Evolutionary conservation across 30 jellyfish, hydroid and myxozoan genomes (phyloP).

Genomic region (Clytia hemisphaerica): DNA sequence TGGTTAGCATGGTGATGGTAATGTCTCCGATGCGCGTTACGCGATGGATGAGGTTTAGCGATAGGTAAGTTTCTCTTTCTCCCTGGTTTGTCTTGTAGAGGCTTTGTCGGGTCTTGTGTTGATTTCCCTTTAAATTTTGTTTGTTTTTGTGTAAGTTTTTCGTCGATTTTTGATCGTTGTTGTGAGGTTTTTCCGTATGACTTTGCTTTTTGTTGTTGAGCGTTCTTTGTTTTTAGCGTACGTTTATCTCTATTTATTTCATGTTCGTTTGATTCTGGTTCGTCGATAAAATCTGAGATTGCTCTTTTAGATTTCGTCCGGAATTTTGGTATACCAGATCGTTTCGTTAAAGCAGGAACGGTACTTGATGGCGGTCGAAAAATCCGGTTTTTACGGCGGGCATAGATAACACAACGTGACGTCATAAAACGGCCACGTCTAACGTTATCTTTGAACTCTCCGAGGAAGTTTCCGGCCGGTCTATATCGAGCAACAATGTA

Average conservation of each 20-base stretch:
- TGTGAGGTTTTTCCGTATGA: background rate
- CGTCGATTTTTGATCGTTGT: background rate
- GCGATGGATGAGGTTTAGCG: no score
- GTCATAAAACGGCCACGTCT: constrained; percentile 63
- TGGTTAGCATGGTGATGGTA: background rate
- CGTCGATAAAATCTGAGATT: no score
- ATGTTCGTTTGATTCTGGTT: background rate
- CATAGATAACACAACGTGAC: constrained; percentile 35
- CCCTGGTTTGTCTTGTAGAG: background rate
- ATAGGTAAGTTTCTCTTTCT: background rate
- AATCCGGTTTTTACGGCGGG: constrained; percentile 33
- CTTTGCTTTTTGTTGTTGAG: background rate
- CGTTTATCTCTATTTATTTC: background rate
- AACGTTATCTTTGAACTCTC: constrained; percentile 73
- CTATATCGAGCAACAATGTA: constrained; percentile 89
- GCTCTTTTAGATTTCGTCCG: background rate
- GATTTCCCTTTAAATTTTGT: background rate
- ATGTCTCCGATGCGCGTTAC: background rate
- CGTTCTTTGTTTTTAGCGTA: background rate
- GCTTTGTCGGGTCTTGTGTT: background rate
- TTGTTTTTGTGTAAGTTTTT: background rate
- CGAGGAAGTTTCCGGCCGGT: constrained; percentile 91
- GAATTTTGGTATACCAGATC: constrained; percentile 42
- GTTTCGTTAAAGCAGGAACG: constrained; percentile 2
- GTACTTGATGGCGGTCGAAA: background rate